Percentiles rank a stretch among this genome's conserved stretches.
Conservation (phyloP, 2,888 invertebrate species). For the Trimorus sp. region DNA sequence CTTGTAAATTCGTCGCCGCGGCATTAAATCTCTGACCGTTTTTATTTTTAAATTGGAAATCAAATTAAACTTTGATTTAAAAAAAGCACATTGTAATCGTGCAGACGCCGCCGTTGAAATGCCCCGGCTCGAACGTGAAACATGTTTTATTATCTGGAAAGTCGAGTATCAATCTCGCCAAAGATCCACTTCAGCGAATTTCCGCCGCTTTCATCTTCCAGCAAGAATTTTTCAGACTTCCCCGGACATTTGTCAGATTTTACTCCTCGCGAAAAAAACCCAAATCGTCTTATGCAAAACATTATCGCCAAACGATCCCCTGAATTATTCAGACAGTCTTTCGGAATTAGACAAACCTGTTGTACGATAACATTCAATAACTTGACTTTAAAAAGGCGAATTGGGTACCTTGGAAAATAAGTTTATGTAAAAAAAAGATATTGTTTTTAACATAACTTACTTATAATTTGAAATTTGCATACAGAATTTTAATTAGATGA, state of each 20-base stretch:
- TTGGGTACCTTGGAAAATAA: background rate
- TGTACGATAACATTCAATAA: slow-evolving; percentile 19
- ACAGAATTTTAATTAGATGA: too few species aligned
- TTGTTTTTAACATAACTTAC: too few species aligned
- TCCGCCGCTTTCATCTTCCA: slow-evolving; percentile 24
- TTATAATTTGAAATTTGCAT: too few species aligned
- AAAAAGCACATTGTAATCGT: too few species aligned
- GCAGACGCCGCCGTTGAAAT: background rate
- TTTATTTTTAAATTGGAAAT: too few species aligned
- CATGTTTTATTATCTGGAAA: slow-evolving; percentile 20
- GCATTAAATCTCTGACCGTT: too few species aligned
- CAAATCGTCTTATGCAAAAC: slow-evolving; percentile 50
- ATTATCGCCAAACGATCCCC: slow-evolving; percentile 45
- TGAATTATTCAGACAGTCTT: slow-evolving; percentile 48
- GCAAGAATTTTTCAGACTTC: slow-evolving; percentile 38
- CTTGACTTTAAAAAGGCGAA: background rate
- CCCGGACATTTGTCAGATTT: slow-evolving; percentile 47
- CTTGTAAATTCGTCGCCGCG: too few species aligned
- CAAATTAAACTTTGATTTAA: too few species aligned
- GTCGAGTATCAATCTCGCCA: slow-evolving; percentile 23
- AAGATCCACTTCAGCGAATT: slow-evolving; percentile 23
- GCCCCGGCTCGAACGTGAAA: background rate
- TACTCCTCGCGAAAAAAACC: slow-evolving; percentile 27
- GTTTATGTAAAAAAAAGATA: too few species aligned
- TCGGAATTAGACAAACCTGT: slow-evolving; percentile 31